Evolutionary conservation across 2,797 vertebrate genomes (phyloP).

Genomic region (Poeciliopsis gracilis): DNA sequence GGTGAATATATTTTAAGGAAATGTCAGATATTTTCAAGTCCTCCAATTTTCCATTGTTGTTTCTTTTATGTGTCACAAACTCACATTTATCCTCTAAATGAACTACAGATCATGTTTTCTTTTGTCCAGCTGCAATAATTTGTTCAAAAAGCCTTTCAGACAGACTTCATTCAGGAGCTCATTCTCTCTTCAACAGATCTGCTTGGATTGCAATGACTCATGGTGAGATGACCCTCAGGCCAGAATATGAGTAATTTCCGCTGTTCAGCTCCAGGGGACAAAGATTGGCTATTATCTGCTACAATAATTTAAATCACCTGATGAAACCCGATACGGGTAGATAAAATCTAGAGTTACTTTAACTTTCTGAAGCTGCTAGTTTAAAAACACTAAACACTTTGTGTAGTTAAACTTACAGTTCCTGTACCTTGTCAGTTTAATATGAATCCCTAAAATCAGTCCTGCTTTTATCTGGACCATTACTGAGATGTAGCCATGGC

Average conservation of each 20-base stretch:
- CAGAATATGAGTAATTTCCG: slow-evolving; percentile 43
- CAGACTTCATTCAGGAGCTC: slow-evolving; percentile 41
- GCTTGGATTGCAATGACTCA: slow-evolving; percentile 63
- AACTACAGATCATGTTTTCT: slow-evolving; percentile 15
- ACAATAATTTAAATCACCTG: not conserved
- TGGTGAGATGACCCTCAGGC: slow-evolving; percentile 40
- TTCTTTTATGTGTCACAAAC: not conserved
- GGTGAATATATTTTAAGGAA: not conserved
- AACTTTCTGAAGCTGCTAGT: not conserved
- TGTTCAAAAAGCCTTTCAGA: slow-evolving; percentile 47
- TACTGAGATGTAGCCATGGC: not conserved
- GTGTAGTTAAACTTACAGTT: not conserved
- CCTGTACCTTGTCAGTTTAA: not conserved
- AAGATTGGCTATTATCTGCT: slow-evolving; percentile 29
- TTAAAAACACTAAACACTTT: not conserved
- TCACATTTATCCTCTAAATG: slow-evolving; percentile 3
- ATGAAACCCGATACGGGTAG: not conserved
- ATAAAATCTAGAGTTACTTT: not conserved
- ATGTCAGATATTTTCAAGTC: not conserved
- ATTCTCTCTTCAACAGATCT: slow-evolving; percentile 49
- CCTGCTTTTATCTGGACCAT: not conserved
- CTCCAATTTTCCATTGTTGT: not conserved
- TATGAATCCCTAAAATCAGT: not conserved
- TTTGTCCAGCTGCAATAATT: slow-evolving; percentile 26
- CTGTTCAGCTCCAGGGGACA: slow-evolving; percentile 40